A percentile compares a stretch with the other conserved stretches of the same genome.
Conservation (phyloP, 1,140 invertebrate species). For the Ladona fulva region DNA sequence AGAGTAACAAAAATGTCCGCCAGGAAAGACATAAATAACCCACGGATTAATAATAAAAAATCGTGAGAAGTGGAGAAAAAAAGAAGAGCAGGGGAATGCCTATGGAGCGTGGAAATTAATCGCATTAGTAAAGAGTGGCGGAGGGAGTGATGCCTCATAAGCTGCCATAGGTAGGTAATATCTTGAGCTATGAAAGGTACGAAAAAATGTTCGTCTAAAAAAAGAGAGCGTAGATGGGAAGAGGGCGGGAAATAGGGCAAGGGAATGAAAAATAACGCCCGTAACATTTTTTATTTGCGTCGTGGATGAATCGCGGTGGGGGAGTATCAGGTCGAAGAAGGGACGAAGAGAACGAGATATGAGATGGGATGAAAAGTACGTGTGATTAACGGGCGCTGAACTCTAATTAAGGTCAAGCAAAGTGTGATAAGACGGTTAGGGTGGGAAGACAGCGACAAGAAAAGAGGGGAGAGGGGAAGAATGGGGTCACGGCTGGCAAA, state of each 20-base stretch:
- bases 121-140: too few species aligned
- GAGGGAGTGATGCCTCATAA: too few species aligned
- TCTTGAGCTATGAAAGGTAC: too few species aligned
- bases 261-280: not conserved
- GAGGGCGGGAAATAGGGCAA: too few species aligned
- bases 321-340: not conserved
- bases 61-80: too few species aligned
- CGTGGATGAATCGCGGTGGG: not conserved
- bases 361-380: not conserved
- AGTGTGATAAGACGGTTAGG: not conserved
- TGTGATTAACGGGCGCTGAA: not conserved
- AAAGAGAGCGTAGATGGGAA: not conserved
- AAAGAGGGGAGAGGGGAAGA: not conserved
- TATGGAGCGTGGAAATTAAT: too few species aligned
- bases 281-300: not conserved
- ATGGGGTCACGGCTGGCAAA: too few species aligned
- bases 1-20: too few species aligned
- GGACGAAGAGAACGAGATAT: not conserved
- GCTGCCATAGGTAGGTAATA: too few species aligned
- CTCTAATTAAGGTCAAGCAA: conserved; percentile 9
- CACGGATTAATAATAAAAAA: too few species aligned
- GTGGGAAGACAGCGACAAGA: not conserved
- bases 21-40: too few species aligned
- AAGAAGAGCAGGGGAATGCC: too few species aligned
- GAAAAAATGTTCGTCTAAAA: not conserved